Evolutionary conservation across 2,888 invertebrate species (phyloP), one percentile per base, ranked within the genome.

Genomic region (Sinopyrophorus schimmeli): DNA sequence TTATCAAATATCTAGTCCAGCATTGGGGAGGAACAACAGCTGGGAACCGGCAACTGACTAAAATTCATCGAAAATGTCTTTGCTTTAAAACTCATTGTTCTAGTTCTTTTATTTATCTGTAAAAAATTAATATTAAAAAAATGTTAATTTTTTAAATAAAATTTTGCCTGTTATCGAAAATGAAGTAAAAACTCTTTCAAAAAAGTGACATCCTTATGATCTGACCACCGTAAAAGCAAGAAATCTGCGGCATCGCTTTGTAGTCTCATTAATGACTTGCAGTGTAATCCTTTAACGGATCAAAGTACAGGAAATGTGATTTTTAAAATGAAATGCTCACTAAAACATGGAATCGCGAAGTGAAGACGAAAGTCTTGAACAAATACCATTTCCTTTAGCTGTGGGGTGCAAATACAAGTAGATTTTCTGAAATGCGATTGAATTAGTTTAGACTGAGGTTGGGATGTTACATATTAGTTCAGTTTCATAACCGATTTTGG

Each of bases 1-100:
- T 70, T 69, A 68, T 66, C 67, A 66, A 67, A 68, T 66, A 62
- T 66, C 60, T 56, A 47, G 55, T 57, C 58, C 57, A 54, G 55
- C 52, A 55, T 54, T 47, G 46, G 59, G 47, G 58, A 58, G 57
- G 47, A 54, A 43, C 43, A 47, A 50, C 53, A 54, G 56, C 53
- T 54, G 56, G 50, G 53, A 54, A 52, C 53, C 44, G 43, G 50
- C 53, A 52, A 52, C 51, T 52, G 51, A 41, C 48, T 47, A 48
- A 40, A 47, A 46, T 51, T 46, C 46, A 37, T 51, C 40, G 32
- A 38, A 34, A 44, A 49, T 49, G 43, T 47, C 40, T 35, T 39
- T 39, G 49, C 38, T 24, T 43, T 30, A 41, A 32, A 38, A 20
- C 28, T 31, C 34, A 37, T 34, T 38, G 20, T 30, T 35, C n/a